Evolutionary conservation across 2,888 invertebrate species (phyloP).

Genomic region (Limnephilus marmoratus): DNA sequence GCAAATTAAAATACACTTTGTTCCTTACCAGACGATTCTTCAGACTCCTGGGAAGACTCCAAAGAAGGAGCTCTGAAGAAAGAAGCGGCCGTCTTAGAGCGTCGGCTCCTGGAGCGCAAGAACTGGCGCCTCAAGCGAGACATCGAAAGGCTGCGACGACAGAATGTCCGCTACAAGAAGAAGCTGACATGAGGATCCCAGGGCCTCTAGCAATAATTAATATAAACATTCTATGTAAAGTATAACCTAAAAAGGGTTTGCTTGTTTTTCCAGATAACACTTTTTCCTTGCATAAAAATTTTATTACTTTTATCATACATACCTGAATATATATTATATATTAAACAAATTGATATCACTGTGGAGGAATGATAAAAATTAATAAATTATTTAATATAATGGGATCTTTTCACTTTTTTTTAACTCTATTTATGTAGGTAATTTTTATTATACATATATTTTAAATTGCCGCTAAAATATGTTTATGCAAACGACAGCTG

Average conservation of each 20-base stretch:
- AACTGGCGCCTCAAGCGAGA: constrained; percentile 57
- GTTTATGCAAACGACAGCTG: not conserved
- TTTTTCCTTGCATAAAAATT: not conserved
- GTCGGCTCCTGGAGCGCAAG: constrained; percentile 51
- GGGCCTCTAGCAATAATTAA: not conserved
- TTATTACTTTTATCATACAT: not conserved
- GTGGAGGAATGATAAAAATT: not conserved
- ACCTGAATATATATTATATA: not conserved
- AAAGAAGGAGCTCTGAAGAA: constrained; percentile 30
- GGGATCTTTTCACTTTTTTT: not conserved
- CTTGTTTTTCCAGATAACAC: not conserved
- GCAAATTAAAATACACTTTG: no score
- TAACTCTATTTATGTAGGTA: no score
- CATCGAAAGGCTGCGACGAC: constrained; percentile 51
- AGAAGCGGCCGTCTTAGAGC: constrained; percentile 45
- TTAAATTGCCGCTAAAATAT: not conserved
- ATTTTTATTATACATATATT: no score
- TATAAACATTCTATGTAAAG: not conserved
- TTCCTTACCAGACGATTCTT: not conserved
- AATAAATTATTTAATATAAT: not conserved
- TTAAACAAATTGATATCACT: not conserved
- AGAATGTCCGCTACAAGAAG: constrained; percentile 53
- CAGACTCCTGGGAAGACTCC: constrained; percentile 41
- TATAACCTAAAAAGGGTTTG: not conserved
- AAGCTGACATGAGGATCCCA: constrained; percentile 25